Percentiles rank a stretch among this genome's conserved stretches.
Evolutionary conservation across 2,888 invertebrate genomes (phyloP).

Genomic region (Dinocampus coccinellae): DNA sequence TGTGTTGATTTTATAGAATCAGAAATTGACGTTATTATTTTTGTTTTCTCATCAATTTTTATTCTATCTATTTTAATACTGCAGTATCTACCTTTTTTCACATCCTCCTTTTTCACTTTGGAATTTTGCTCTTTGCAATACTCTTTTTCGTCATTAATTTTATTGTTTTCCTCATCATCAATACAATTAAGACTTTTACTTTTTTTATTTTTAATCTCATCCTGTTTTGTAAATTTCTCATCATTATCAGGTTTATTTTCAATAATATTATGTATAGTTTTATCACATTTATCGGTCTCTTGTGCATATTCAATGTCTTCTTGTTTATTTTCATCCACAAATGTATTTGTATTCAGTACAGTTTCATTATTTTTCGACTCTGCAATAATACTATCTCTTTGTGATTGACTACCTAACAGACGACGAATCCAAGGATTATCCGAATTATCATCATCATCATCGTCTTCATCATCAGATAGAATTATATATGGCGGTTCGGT

Average conservation of each 20-base stretch:
- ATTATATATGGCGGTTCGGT: conserved; percentile 51
- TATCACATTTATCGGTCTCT: not conserved
- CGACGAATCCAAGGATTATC: conserved; percentile 52
- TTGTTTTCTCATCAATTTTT: not conserved
- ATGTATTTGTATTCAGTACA: not conserved
- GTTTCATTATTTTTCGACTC: not conserved
- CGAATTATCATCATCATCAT: conserved; percentile 52
- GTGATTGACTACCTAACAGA: conserved; percentile 51
- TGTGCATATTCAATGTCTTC: not conserved
- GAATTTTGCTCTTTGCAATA: not conserved
- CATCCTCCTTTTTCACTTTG: not conserved
- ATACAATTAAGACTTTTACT: not conserved
- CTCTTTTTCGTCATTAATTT: not conserved
- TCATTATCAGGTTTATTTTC: not conserved
- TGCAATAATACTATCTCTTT: conserved; percentile 38
- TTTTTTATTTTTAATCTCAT: not conserved
- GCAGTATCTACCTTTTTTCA: not conserved
- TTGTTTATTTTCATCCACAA: not conserved
- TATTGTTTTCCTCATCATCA: not conserved
- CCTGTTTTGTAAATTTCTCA: not conserved
- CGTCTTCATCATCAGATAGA: conserved; percentile 58
- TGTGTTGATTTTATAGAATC: not conserved
- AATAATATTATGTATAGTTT: not conserved
- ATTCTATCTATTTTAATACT: not conserved
- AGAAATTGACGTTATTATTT: not conserved